Conservation (phyloP, 2,888 invertebrate genomes). For the Argyra leucocephala region DNA sequence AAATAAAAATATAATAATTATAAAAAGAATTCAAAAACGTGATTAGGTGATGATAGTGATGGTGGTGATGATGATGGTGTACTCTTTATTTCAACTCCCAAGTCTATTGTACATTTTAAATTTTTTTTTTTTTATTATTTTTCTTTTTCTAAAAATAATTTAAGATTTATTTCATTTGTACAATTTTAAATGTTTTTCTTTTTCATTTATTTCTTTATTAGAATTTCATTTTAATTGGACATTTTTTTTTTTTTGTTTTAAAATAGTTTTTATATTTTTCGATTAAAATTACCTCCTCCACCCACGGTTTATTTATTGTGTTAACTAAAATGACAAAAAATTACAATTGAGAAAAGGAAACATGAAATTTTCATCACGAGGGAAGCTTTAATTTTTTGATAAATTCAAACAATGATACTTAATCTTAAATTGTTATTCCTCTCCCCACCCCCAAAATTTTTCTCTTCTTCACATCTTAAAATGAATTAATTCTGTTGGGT, state of each 20-base stretch:
- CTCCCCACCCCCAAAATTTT: neutral
- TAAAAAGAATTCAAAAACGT: neutral
- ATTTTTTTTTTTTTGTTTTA: neutral
- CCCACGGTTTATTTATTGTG: neutral
- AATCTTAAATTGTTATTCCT: neutral
- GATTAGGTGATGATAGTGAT: neutral
- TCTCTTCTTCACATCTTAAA: neutral
- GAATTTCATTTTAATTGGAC: constrained; percentile 4
- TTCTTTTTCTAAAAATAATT: neutral
- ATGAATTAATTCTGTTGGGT: neutral
- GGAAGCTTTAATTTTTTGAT: neutral
- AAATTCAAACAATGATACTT: neutral
- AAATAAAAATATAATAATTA: neutral
- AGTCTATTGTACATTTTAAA: neutral
- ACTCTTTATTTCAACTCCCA: neutral
- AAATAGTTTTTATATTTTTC: constrained; percentile 1
- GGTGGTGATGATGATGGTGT: too few relatives aligned
- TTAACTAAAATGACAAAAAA: neutral
- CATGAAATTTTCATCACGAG: neutral
- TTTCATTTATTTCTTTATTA: neutral
- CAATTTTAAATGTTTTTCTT: neutral
- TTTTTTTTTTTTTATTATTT: neutral
- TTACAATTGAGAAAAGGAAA: neutral
- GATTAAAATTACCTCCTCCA: constrained; percentile 6
- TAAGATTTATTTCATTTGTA: neutral